Evolutionary conservation across 2,888 invertebrate genomes (phyloP), one percentile per base, ranked within the genome.

Genomic region (Gnatocerus cornutus): DNA sequence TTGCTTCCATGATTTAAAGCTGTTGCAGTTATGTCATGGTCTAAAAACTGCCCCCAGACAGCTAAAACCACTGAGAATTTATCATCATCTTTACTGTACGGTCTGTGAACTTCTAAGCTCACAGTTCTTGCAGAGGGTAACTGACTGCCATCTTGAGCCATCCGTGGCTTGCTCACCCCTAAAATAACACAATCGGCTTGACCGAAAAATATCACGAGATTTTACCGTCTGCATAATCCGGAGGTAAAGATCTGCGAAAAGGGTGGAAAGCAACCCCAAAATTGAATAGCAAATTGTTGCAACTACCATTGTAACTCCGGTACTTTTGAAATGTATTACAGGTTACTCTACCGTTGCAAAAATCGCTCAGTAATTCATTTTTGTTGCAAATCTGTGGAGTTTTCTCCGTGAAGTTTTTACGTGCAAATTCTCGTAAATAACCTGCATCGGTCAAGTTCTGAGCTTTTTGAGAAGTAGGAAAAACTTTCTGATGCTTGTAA

Each of bases 31-130:
- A 96, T 91, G 75, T 96, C 96, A 75, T 96, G 95, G 83, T 95
- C 95, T 9, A 96, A 80, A 84, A 96, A 95, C 85, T 96, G 95
- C 0, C 95, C 96, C 89, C 94, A 96, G 3, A 95, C 92, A 0
- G 95, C 95, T 70, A 95, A 82, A 92, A 96, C 93, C 0, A 94
- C 93, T 0, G 94, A 92, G 81, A 95, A 93, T 73, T 90, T 86
- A 0, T 91, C 89, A 83, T 95, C 94, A 52, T 90, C 90, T 37
- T 89, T 89, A 79, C 93, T 92, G 72, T 90, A 89, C 0, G 93
- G 90, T 0, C 92, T 87, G 82, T 94, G 94, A 0, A 95, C 90
- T 13, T 88, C 87, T 12, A 91, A 83, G 74, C 94, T 94, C 4
- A 95, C 90, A 77, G 91, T 89, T 10, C 94, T 88, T 0, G 95